phyloP scores from a whole-genome alignment of 2,113 vertebrate species.

The Ciconia maguari region DNA sequence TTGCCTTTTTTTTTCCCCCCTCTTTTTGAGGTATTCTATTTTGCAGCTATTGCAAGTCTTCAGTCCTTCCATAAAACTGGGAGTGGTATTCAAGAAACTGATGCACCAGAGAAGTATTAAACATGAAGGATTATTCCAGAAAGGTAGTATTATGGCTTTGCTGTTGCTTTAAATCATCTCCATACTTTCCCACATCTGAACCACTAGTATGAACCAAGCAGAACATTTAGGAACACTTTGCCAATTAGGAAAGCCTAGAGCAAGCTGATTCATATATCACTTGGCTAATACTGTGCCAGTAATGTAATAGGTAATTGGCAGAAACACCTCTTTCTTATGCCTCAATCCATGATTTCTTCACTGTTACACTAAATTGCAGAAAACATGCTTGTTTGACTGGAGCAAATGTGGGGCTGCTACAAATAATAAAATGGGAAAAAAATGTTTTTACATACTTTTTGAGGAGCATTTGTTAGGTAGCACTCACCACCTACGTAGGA shows the following conservation, averaged over 20 bases:
- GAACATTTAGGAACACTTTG: not conserved
- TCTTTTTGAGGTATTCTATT: not conserved
- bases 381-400: not conserved
- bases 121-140: not conserved
- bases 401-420: not conserved
- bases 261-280: slow-evolving; percentile 50
- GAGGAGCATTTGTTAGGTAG: not conserved
- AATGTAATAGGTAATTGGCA: not conserved
- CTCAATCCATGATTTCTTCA: not conserved
- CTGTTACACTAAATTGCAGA: not conserved
- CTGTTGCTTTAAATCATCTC: not conserved
- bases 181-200: slow-evolving; percentile 10
- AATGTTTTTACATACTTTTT: not conserved
- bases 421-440: not conserved
- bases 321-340: not conserved
- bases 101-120: not conserved
- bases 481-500: not conserved
- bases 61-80: not conserved
- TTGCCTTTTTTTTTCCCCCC: accelerated
- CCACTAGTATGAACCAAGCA: not conserved
- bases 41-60: not conserved
- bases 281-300: not conserved
- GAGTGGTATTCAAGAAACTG: not conserved
- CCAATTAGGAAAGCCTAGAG: slow-evolving; percentile 19
- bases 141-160: not conserved